phyloP scores from a whole-genome alignment of 2,888 invertebrate genomes.

The Cheilosia impressa region DNA sequence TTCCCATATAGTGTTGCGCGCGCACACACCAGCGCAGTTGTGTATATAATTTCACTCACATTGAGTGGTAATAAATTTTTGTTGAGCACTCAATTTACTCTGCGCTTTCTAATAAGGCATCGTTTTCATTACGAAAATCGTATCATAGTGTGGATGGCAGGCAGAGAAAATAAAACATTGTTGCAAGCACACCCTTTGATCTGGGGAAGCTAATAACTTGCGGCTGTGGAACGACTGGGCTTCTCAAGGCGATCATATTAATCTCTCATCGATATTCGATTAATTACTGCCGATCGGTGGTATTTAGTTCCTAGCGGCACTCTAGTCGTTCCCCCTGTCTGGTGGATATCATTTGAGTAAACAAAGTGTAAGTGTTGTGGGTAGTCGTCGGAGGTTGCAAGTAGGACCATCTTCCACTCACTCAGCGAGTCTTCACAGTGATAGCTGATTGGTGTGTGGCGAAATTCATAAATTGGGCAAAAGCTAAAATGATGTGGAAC shows the following conservation, averaged over 20 bases:
- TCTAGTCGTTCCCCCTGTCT: constrained; percentile 52
- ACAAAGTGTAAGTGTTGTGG: constrained; percentile 35
- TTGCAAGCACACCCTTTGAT: constrained; percentile 68
- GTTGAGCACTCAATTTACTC: constrained; percentile 55
- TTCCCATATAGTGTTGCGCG: not conserved
- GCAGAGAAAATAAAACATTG: constrained; percentile 37
- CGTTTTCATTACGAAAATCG: constrained; percentile 36
- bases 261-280: constrained; percentile 67
- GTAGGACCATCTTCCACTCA: constrained; percentile 45
- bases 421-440: constrained; percentile 50
- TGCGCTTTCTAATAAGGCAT: constrained; percentile 50
- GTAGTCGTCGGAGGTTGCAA: constrained; percentile 27
- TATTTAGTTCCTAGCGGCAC: constrained; percentile 32
- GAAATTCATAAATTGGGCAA: constrained; percentile 15
- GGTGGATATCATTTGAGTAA: constrained; percentile 59
- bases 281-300: constrained; percentile 52
- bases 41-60: constrained; percentile 60
- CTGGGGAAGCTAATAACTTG: constrained; percentile 58
- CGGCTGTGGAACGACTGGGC: constrained; percentile 16
- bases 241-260: constrained; percentile 64
- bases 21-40: constrained; percentile 22
- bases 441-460: constrained; percentile 10
- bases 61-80: constrained; percentile 68
- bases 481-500: no score
- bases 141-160: not conserved